A percentile compares a stretch with the other conserved stretches of the same genome.
Conservation (phyloP, 2,888 invertebrate species). For the Molorchus minor region DNA sequence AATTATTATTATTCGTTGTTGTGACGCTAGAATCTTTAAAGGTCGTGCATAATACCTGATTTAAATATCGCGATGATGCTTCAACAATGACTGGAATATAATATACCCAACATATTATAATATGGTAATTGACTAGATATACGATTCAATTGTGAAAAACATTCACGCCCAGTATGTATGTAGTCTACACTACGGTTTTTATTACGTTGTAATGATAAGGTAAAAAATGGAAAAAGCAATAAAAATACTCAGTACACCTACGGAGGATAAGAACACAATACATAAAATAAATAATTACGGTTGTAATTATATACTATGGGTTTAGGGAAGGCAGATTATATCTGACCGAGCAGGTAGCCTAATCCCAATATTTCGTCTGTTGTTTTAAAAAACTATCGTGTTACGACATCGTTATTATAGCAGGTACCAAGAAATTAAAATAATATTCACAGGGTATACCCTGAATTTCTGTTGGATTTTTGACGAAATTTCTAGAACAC, state of each 20-base stretch:
- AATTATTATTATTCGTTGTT: background rate
- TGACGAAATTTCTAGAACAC: background rate
- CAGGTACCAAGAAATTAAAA: background rate
- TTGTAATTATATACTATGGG: conserved; percentile 12
- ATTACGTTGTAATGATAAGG: conserved; percentile 3
- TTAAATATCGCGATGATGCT: background rate
- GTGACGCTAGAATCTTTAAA: conserved; percentile 3
- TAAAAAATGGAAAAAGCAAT: background rate
- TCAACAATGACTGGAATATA: background rate
- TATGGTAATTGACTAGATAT: background rate
- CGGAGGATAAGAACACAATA: background rate
- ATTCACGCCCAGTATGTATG: background rate
- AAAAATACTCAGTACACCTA: conserved; percentile 11
- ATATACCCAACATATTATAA: no score
- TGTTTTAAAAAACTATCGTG: conserved; percentile 17
- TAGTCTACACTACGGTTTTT: conserved; percentile 3
- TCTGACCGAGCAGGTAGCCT: conserved; percentile 3
- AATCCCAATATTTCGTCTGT: conserved; percentile 8
- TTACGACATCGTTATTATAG: background rate
- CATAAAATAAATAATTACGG: conserved; percentile 10
- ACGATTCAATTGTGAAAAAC: background rate
- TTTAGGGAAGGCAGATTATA: conserved; percentile 6
- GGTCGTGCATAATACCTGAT: background rate
- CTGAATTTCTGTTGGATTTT: background rate
- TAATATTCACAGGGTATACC: background rate